Base-by-base conservation (phyloP, 2,113 vertebrate species). In the Eupsittula cactorum region DNA sequence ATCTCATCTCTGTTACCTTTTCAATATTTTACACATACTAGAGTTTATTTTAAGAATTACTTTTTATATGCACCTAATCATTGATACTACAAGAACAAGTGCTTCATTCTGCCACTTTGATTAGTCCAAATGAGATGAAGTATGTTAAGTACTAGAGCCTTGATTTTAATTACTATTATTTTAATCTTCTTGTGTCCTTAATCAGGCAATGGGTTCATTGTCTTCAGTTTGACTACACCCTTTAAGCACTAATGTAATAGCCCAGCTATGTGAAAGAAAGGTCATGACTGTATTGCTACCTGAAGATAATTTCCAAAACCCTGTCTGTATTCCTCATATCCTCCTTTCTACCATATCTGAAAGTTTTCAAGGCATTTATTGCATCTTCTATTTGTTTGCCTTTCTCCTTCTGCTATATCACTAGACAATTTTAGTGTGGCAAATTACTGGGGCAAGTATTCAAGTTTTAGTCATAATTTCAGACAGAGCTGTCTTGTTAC, bases 61-160 rank as follows among this genome's bases (percentile, higher is more conserved):
- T 77, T 90, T 69, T 42, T 73, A 65, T 65, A 46, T 62, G 29
- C 33, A 64, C 49, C 65, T 82, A 64, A 77, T 92, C 63, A 92
- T 16, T 69, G 63, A 46, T 87, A 33, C 42, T 78, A 28, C n/a
- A 70, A 29, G 21, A 78, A 28, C 10, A 82, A 67, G 29, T 39
- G 17, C 65, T 92, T 87, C 63, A 62, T 89, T 90, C 71, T 91
- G 41, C 13, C 53, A 68, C 70, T 74, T 76, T 85, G 87, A 91
- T 92, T 92, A 92, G 78, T 75, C 41, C 57, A 93, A 90, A 85
- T 91, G 60, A 83, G 50, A 75, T 74, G 44, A 90, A 78, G 37
- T 18, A 23, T 49, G 2, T 63, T 63, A 68, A 71, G 82, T 60
- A 63, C 55, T 33, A 49, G 20, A 18, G 27, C 65, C 55, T 24